Evolutionary conservation across 1,140 invertebrate species (phyloP), one percentile per base, ranked within the genome.

Genomic region (Heliconius nattereri): DNA sequence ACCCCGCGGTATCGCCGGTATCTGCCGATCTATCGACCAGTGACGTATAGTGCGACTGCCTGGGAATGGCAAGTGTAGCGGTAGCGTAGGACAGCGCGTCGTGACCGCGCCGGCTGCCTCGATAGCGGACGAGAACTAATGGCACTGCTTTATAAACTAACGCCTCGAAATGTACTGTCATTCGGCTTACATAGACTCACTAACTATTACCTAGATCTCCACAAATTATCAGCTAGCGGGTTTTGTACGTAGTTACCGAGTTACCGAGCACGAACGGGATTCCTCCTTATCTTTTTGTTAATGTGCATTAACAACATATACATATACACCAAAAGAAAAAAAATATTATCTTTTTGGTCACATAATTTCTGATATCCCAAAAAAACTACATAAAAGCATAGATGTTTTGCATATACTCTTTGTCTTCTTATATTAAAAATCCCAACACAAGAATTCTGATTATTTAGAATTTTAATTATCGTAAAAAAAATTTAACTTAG

Each of bases 151-250:
- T 72, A 78, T 72, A 78, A 78, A 23, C 76, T 78, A 73, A 77
- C 79, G 74, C 79, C 79, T 74, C 71, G 74, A 80, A 80, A 80
- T 52, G 52, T 7, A 13, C 75, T 80, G 75, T 78, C 76, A 66
- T 66, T 66, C 9, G 32, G 49, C 52, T 72, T 54, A 72, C 76
- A 54, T 9, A 71, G 52, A 73, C 71, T 37, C 75, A 23, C 23
- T 66, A 66, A 16, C 60, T 26, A 16, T 66, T 29, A 29, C 26
- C 60, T 66, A 66, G 60, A 66, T 66, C 60, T 66, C 26, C 60
- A 29, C 60, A 26, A 23, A 23, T 29, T 66, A 29, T 19, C 13
- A 26, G 60, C 60, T 29, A 66, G 57, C n/a, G 3, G 3, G 57
- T 26, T 23, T 54, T 54, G 20, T 54, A n/a, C 7, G 1, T n/a